Evolutionary conservation across 1,140 invertebrate species (phyloP).

Genomic region (Chrysoperla carnea): DNA sequence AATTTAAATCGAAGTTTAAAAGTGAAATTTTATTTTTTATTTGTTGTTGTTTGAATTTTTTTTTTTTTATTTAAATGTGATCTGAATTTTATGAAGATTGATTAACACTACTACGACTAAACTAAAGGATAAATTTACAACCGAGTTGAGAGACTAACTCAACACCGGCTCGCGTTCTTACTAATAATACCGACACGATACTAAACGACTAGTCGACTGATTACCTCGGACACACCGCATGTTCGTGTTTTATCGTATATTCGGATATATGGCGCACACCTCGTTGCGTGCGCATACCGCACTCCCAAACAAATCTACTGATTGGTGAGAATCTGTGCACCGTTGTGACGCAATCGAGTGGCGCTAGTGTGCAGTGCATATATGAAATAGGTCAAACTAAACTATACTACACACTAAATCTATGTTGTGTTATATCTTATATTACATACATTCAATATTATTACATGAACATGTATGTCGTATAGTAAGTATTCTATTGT

Average conservation of each 20-base stretch:
- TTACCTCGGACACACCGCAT: conserved; percentile 17
- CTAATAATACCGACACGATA: conserved; percentile 49
- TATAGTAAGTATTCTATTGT: too few relatives aligned
- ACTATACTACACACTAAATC: too few relatives aligned
- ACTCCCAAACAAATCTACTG: conserved; percentile 12
- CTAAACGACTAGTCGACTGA: conserved; percentile 30
- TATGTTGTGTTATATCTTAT: too few relatives aligned
- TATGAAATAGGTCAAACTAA: too few relatives aligned
- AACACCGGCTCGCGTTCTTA: conserved; percentile 35
- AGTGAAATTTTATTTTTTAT: conserved; percentile 1
- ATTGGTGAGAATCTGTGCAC: conserved; percentile 26
- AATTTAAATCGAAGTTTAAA: conserved; percentile 7
- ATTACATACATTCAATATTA: too few relatives aligned
- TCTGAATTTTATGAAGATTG: background rate
- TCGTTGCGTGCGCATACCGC: conserved; percentile 19
- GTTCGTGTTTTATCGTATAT: conserved; percentile 19
- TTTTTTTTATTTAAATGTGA: conserved; percentile 1
- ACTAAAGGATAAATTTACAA: conserved; percentile 36
- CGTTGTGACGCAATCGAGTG: conserved; percentile 6
- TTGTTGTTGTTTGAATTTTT: too few relatives aligned
- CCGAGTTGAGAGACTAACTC: conserved; percentile 36
- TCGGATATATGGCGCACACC: conserved; percentile 8
- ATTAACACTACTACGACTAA: conserved; percentile 36
- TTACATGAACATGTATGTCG: too few relatives aligned
- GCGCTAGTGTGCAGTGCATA: background rate